Evolutionary conservation across 92 coral and sea anemone genomes (phyloP), one percentile per base, ranked within the genome.

Genomic region (Zoanthus sociatus): DNA sequence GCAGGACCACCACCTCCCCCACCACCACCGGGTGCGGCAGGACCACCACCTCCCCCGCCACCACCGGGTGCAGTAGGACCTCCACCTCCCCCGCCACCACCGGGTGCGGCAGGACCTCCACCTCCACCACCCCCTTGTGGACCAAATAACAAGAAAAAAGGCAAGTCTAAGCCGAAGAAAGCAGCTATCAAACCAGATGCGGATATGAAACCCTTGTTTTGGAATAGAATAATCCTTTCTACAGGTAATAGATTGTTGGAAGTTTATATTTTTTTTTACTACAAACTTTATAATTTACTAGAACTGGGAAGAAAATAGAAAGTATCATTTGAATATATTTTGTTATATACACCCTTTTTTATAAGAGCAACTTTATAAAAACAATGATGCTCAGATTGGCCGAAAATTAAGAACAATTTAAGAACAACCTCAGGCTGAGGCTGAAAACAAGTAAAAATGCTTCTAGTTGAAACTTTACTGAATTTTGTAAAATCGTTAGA

Each of bases 131-230:
- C 79, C 7, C 81, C 77, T 58, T 85, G 89, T 21, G 78, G 76
- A 0, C 20, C 69, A 9, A 15, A 60, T 31, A 53, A 51, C 56
- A 81, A 81, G 15, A 82, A 78, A 70, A 71, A 79, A 61, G 11
- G 77, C 26, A 90, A 83, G 48, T 83, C 90, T n/a, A 89, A 94
- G 86, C 99, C 98, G 32, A 93, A 84, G 68, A 97, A 97, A 77
- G 78, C 90, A 2, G 95, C 89, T 61, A 90, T 97, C 79, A 97
- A 95, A 73, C 99, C 99, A 1, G 94, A 94, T n/a, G 94, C 93
- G 30, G 99, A 97, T 73, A 97, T 97, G 99, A 97, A 97, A 73
- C 99, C 98, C 55, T 87, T 97, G 91, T 97, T 97, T 87, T 97
- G 99, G 99, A 94, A 96, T 73, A 93, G 99, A 87, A 93, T 95